Base-by-base conservation (phyloP, 2,797 vertebrate species). In the Neolamprologus multifasciatus region DNA sequence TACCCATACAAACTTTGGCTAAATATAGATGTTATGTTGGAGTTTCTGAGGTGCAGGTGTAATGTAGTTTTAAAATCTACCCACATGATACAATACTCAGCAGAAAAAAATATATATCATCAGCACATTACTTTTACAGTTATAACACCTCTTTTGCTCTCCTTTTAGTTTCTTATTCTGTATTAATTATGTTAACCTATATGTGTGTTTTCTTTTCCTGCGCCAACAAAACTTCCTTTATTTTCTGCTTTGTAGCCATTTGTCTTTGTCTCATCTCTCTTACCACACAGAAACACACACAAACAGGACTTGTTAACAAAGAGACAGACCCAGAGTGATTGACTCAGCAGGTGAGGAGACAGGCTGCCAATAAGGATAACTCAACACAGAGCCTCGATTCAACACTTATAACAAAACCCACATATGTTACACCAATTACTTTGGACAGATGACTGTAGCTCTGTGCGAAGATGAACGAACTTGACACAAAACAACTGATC, bases 251-350 rank as follows among this genome's bases (percentile, higher is more conserved):
- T 57, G 40, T 13, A n/a, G 57, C 26, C 9, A 67, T 62, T 78
- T 14, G 13, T 31, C 48, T 8, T 50, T 16, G 36, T 76, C 17
- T 14, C 31, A 17, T 77, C 80, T 55, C 33, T 69, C 51, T 7
- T 5, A 43, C 8, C 57, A 38, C 83, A 78, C 26, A 85, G 36
- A 74, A 8, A 40, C 7, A 2, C 64, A 74, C 83, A 79, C 79
- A 79, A 45, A 76, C 71, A 83, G 36, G 23, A 84, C 86, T 79
- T 78, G 91, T 91, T 91, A 88, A 85, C 54, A 84, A 19, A 59
- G 82, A 89, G 87, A 87, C 86, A 74, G 84, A 83, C 23, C 29
- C 82, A 87, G 93, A 94, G 84, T 93, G 92, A 94, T 95, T 90
- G 89, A 89, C 79, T 89, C 81, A 76, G 86, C 62, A 2, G 87